Base-by-base conservation (phyloP, 2,888 invertebrate genomes). In the Lepetodrilus schrolli region DNA sequence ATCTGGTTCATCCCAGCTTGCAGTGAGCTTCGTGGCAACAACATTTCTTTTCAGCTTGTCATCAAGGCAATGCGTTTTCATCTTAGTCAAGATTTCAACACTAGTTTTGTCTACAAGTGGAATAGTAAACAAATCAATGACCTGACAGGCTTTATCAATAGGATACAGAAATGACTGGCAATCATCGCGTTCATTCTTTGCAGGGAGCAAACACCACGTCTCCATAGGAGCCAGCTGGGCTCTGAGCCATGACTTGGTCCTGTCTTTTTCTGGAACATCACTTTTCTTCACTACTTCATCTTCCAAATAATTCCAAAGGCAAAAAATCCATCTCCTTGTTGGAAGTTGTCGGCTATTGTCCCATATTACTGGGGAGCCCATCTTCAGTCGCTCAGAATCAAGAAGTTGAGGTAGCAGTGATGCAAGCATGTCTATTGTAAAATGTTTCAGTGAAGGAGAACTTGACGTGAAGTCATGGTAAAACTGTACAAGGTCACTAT, bases 151-250 rank as follows among this genome's bases (percentile, higher is more conserved):
- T 7, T 58, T n/a, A 13, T 23, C 17, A 5, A 58, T 13, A 17
- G 58, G n/a, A 23, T 26, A 30, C 26, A 68, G 47, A 68, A 43
- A 68, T 4, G 30, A 20, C 1, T 17, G 38, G 4, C 20, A 68
- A 21, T 17, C 13, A 13, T 23, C n/a, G n/a, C n/a, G n/a, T n/a
- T n/a, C n/a, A 43, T 43, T 38, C 8, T 0, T 10, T 43, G 21
- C 48, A 30, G 72, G 72, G 20, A 72, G 26, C 7, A 72, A 49
- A 65, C 65, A 72, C 72, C 72, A 72, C 1, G 37, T 21, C 7
- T 37, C 13, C 17, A 65, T 20, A 8, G 38, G 43, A 30, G 50
- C 51, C 50, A 71, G 23, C 37, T 71, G 58, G 34, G 26, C 34
- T 58, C 36, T 17, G 13, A 68, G 21, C 43, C 68, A 68, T 21